Percentiles rank a stretch among this genome's conserved stretches.
Evolutionary conservation across 2,888 invertebrate species (phyloP).

Genomic region (Erannis defoliaria): DNA sequence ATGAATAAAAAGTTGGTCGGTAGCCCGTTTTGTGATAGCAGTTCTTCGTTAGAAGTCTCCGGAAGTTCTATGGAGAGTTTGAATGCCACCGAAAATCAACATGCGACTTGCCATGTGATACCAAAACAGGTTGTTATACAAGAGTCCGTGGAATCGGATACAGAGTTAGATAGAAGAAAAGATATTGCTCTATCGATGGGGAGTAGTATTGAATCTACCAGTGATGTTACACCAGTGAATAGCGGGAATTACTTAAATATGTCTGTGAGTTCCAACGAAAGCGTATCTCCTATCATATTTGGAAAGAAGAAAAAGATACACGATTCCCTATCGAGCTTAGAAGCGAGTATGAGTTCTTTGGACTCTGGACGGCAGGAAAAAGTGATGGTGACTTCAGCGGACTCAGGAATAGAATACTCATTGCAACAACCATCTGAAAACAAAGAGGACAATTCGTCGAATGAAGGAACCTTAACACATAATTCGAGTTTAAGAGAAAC

Average conservation of each 20-base stretch:
- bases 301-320: slow-evolving; percentile 76
- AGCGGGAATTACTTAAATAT: slow-evolving; percentile 68
- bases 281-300: slow-evolving; percentile 80
- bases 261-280: slow-evolving; percentile 81
- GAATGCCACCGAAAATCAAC: slow-evolving; percentile 63
- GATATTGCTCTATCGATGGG: slow-evolving; percentile 66
- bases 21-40: slow-evolving; percentile 79
- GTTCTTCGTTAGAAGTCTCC: slow-evolving; percentile 80
- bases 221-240: slow-evolving; percentile 76
- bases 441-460: slow-evolving; percentile 78
- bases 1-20: slow-evolving; percentile 73
- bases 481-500: slow-evolving; percentile 76
- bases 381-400: slow-evolving; percentile 79
- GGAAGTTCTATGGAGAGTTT: slow-evolving; percentile 83
- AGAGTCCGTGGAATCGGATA: slow-evolving; percentile 53
- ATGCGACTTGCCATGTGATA: slow-evolving; percentile 28
- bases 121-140: slow-evolving; percentile 60
- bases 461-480: slow-evolving; percentile 82
- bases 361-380: slow-evolving; percentile 78
- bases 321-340: slow-evolving; percentile 79
- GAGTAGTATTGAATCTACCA: slow-evolving; percentile 78
- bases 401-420: slow-evolving; percentile 82
- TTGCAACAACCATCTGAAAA: slow-evolving; percentile 73
- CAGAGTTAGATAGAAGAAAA: slow-evolving; percentile 73
- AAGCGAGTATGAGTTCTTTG: slow-evolving; percentile 82